These are phyloP conservation scores for Litocranius walleri DNA, from an alignment of 2,113 vertebrate species.

Conservation along the genomic window DNA sequence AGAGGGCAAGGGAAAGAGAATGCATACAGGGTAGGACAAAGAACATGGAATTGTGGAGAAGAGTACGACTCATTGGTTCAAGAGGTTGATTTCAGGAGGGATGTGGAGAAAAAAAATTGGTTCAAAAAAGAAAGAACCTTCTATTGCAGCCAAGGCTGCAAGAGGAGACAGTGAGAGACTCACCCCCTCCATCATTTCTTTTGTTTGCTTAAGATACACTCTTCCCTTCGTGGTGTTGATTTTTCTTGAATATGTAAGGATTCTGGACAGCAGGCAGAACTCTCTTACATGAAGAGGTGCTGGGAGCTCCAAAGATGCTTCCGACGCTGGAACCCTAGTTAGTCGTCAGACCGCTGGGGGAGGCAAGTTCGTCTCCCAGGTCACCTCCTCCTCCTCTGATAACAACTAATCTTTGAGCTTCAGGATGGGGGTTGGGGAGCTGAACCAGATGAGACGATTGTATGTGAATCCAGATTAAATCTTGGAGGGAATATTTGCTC, in stretches of 20 bases:
- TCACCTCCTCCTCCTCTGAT: background rate
- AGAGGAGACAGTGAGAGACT: background rate
- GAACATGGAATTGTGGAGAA: background rate
- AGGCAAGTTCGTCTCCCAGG: background rate
- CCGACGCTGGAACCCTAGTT: background rate
- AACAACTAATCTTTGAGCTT: constrained; percentile 64
- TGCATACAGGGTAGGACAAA: background rate
- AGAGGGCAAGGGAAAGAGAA: background rate
- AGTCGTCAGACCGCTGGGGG: background rate
- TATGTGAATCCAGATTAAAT: constrained; percentile 77
- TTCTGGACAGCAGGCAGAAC: background rate
- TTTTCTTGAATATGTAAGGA: background rate
- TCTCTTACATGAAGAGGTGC: background rate
- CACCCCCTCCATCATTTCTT: background rate
- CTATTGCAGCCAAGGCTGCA: background rate
- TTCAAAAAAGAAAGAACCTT: background rate
- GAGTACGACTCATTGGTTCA: background rate
- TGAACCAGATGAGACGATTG: constrained; percentile 72
- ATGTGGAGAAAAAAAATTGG: background rate
- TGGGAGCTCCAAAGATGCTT: background rate
- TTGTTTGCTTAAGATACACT: background rate
- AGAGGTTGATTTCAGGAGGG: background rate
- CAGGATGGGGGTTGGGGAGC: background rate
- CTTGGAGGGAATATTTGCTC: constrained; percentile 72
- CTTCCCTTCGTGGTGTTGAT: background rate